phyloP scores from a whole-genome alignment of 1,140 invertebrate species.

The Musca vetustissima region DNA sequence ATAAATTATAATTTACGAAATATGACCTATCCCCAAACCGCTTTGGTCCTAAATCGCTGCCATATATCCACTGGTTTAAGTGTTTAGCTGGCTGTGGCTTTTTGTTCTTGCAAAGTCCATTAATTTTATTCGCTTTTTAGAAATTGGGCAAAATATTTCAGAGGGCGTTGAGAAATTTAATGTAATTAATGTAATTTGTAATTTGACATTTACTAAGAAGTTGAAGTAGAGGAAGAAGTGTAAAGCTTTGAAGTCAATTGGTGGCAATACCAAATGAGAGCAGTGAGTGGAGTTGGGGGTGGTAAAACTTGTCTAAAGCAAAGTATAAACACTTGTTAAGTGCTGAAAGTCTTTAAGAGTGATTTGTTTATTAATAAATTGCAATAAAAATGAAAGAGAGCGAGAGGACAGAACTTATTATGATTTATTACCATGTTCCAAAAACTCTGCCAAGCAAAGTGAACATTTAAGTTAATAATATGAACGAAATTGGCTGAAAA shows the following conservation, averaged over 20 bases:
- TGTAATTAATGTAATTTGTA: no score
- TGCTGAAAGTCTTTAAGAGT: conserved; percentile 21
- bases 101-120: background rate
- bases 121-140: background rate
- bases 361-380: conserved; percentile 20
- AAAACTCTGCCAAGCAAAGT: no score
- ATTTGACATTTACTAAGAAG: conserved; percentile 3
- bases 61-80: background rate
- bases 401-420: background rate
- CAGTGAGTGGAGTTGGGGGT: no score
- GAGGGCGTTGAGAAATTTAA: background rate
- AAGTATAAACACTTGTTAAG: conserved; percentile 18
- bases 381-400: conserved; percentile 3
- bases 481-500: no score
- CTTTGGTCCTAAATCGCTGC: no score
- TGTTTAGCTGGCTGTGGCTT: background rate
- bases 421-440: conserved; percentile 7
- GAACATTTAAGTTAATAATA: no score
- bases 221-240: background rate
- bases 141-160: background rate
- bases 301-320: background rate
- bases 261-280: background rate
- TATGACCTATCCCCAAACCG: background rate
- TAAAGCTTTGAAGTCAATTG: background rate
- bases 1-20: conserved; percentile 20